Conservation (phyloP, 1,140 invertebrate species). For the Proctacanthus coquilletti region DNA sequence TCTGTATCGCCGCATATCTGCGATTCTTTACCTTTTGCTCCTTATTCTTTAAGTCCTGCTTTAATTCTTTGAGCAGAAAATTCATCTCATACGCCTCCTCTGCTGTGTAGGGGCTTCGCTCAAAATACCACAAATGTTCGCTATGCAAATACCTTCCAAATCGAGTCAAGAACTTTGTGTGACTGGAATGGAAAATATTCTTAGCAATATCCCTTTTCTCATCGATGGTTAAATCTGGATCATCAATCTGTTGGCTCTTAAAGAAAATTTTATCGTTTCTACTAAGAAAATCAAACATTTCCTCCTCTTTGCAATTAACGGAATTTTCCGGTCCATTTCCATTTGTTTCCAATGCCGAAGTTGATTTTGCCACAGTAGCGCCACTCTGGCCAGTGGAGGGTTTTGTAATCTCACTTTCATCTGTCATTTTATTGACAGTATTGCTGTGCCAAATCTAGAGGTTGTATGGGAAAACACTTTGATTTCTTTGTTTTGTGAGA, state of each 20-base stretch:
- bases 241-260: slow-evolving; percentile 62
- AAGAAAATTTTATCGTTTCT: slow-evolving; percentile 37
- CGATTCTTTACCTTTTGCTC: slow-evolving; percentile 57
- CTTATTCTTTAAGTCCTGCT: slow-evolving; percentile 33
- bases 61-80: slow-evolving; percentile 42
- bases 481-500: no score
- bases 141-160: slow-evolving; percentile 57
- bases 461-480: no score
- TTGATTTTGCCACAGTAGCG: no score
- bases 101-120: slow-evolving; percentile 19
- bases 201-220: slow-evolving; percentile 56
- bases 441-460: no score
- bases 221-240: slow-evolving; percentile 46
- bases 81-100: slow-evolving; percentile 40
- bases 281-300: slow-evolving; percentile 18
- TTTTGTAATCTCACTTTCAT: no score
- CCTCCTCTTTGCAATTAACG: no score
- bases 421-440: no score
- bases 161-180: slow-evolving; percentile 50
- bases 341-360: no score
- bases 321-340: no score
- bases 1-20: slow-evolving; percentile 65
- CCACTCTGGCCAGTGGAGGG: no score
- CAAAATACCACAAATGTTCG: slow-evolving; percentile 53
- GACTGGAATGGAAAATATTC: slow-evolving; percentile 47